Percentiles rank a stretch among this genome's conserved stretches.
These are phyloP conservation scores for Genyomyrus donnyi DNA, from an alignment of 2,113 vertebrate species.

Conservation along the genomic window DNA sequence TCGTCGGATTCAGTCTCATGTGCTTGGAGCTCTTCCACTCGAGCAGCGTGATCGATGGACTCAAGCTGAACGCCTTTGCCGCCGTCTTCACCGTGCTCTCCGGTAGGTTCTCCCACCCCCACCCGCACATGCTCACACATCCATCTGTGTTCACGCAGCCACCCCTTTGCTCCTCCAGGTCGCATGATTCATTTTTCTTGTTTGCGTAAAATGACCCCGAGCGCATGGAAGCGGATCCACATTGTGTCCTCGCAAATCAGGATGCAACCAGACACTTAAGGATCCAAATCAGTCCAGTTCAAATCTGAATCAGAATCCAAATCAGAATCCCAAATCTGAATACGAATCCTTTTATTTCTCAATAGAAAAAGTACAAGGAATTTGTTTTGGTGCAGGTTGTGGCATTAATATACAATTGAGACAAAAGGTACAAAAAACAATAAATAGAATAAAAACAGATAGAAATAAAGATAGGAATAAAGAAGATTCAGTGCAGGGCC, in stretches of 20 bases:
- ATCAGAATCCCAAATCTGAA: background rate
- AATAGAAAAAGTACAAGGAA: background rate
- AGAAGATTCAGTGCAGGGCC: background rate
- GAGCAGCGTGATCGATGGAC: conserved; percentile 90
- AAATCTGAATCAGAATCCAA: background rate
- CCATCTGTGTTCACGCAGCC: background rate
- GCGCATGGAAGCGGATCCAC: background rate
- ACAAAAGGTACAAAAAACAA: background rate
- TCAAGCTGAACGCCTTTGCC: conserved; percentile 95
- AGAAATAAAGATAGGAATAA: background rate
- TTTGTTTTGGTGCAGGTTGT: background rate
- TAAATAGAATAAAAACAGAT: background rate
- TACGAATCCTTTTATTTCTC: background rate
- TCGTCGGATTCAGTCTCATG: conserved; percentile 95
- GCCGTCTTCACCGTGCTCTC: conserved; percentile 97
- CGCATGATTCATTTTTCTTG: background rate
- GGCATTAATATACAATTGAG: background rate
- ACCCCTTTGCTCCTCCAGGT: background rate
- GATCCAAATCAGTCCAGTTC: background rate
- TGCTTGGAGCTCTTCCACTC: conserved; percentile 94
- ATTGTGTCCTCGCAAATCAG: background rate
- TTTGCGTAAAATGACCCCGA: background rate
- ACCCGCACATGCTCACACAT: background rate
- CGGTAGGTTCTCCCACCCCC: conserved; percentile 54
- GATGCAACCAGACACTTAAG: background rate